Base-by-base conservation (phyloP, 64 coral and sea anemone genomes). In the Hydrozoanthus tunicans region DNA sequence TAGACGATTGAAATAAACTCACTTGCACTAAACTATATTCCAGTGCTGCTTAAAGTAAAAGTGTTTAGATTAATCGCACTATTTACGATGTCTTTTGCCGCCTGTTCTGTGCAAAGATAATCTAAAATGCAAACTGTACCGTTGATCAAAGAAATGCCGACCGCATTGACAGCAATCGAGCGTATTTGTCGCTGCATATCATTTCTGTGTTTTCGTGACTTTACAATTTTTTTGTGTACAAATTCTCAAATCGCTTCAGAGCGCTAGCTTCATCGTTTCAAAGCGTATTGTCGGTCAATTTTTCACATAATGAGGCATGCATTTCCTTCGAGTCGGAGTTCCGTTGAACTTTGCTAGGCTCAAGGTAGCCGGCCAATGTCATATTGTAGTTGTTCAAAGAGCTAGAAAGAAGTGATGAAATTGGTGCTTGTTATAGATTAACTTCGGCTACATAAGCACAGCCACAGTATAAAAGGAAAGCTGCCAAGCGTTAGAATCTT, bases 71-170 rank as follows among this genome's bases (percentile, higher is more conserved):
- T 88, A 75, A 88, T 88, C 69, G 25, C 84, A 32, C 55, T 74
- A 74, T 74, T 86, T 75, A 75, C 55, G 54, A 59, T 59, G 67
- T 73, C 69, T 88, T 88, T 76, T 73, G 68, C 84, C 83, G 83
- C 68, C 84, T 59, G 57, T 88, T 88, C 84, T 74, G 74, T 60
- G 69, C 69, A 88, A 74, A 88, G 23, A 88, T 88, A 88, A 88
- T 88, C 56, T 88, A 88, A 88, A 88, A 88, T 88, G 69, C 84
- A 88, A 88, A 88, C 84, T 70, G 84, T 75, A 74, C 24, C 56
- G 43, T n/a, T 88, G 57, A 88, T 88, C 68, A 88, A 88, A 88
- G 84, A n/a, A 53, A 70, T 73, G 55, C 84, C 84, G 84, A 88
- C 84, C 69, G 9, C 69, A 88, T 73, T 88, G 84, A 88, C 84